Conservation (phyloP, 2,113 vertebrate genomes). For the Neotoma lepida region DNA sequence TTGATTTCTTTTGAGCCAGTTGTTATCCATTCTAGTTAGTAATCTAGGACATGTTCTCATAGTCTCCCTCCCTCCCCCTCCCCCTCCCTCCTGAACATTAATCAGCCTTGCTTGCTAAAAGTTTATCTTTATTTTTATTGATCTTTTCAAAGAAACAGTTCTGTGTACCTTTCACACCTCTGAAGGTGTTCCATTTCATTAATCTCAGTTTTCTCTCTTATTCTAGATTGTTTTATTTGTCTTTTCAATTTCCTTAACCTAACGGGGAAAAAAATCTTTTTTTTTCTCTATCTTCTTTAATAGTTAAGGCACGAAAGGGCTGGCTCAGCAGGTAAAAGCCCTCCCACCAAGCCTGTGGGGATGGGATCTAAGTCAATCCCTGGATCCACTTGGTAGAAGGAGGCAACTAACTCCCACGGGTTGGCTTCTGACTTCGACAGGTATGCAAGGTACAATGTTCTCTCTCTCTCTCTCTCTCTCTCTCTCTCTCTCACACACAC, state of each 20-base stretch:
- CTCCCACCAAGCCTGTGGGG: background rate
- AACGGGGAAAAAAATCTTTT: background rate
- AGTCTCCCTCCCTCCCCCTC: background rate
- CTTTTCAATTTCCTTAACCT: background rate
- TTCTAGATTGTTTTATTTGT: background rate
- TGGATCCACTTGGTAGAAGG: background rate
- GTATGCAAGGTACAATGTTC: background rate
- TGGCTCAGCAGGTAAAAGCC: background rate
- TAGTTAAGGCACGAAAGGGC: background rate
- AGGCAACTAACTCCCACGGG: background rate
- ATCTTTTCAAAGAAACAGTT: background rate
- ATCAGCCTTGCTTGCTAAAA: background rate
- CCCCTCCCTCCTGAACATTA: background rate
- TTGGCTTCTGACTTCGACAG: background rate
- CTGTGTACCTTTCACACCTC: background rate
- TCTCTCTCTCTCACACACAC: background rate
- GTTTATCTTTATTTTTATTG: background rate
- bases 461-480: background rate
- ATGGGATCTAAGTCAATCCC: background rate
- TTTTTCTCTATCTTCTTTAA: background rate
- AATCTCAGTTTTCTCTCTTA: background rate
- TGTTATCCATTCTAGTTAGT: background rate
- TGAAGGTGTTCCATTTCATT: background rate
- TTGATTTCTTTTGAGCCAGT: background rate
- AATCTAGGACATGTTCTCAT: background rate